These are phyloP conservation scores for Caprella mutica DNA, from an alignment of 2,888 invertebrate species.

Conservation along the genomic window DNA sequence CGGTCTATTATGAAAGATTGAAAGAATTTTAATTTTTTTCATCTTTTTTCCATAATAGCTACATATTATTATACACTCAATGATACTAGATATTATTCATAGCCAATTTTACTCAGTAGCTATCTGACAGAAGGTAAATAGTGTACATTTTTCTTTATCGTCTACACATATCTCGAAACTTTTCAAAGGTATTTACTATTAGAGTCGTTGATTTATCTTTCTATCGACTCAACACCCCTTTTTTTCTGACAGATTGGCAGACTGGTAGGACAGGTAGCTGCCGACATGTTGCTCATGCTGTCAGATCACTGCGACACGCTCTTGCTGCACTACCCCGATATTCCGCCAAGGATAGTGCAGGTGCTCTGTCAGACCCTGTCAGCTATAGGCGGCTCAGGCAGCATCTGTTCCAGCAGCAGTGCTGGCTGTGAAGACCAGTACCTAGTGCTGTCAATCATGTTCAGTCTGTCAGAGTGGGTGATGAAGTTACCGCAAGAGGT, in stretches of 20 bases:
- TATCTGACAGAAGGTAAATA: too few relatives aligned
- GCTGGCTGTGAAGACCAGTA: conserved; percentile 52
- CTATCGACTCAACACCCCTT: too few relatives aligned
- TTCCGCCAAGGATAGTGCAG: conserved; percentile 53
- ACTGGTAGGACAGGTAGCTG: conserved; percentile 69
- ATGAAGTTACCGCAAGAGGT: conserved; percentile 55
- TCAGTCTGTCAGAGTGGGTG: conserved; percentile 87
- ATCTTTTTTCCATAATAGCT: too few relatives aligned
- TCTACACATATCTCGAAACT: too few relatives aligned
- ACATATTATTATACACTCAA: too few relatives aligned
- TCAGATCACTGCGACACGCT: conserved; percentile 66
- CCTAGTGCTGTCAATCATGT: conserved; percentile 64
- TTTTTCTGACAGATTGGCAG: conserved; percentile 47
- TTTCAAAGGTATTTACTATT: too few relatives aligned
- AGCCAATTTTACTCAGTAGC: too few relatives aligned
- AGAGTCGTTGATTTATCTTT: too few relatives aligned
- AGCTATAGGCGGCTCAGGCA: conserved; percentile 17
- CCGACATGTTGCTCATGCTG: conserved; percentile 64
- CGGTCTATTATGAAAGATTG: too few relatives aligned
- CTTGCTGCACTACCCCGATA: conserved; percentile 58
- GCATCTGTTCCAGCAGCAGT: conserved; percentile 16
- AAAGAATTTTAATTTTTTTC: too few relatives aligned
- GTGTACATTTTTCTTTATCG: too few relatives aligned
- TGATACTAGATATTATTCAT: too few relatives aligned
- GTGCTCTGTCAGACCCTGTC: conserved; percentile 36